Evolutionary conservation across 2,888 invertebrate species (phyloP), one percentile per base, ranked within the genome.

Genomic region (Poecilus cupreus): DNA sequence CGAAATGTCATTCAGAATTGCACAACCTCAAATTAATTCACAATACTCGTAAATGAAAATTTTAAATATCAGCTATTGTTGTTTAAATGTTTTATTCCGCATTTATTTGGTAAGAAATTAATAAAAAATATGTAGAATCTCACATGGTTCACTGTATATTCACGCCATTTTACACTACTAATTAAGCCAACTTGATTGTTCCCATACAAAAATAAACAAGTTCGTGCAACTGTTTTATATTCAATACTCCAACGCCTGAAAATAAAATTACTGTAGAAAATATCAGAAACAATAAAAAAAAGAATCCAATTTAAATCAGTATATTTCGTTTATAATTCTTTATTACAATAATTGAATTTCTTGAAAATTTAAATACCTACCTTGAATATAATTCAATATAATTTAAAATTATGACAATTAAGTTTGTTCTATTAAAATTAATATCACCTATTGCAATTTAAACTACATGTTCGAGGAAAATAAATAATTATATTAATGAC

Each of bases 401-500:
- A 16, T 20, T 68, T 37, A 20, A 39, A 18, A 37, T 2, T 24
- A 37, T 68, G 64, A 68, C 64, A 68, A 60, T 26, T 26, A 18
- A 51, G 18, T 51, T 51, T 60, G 18, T 18, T 57, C 10, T 39
- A 70, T 46, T 24, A 72, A 75, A 75, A 75, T 26, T 75, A 75
- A 75, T 75, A 51, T 75, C 74, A 75, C 74, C 49, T 51, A 75
- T 75, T 75, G 75, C 75, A 75, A 75, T 75, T 75, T 75, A 75
- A 75, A 75, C 75, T 75, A 77, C 77, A 57, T 77, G 13, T 11
- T 46, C 46, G 8, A 72, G 43, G 39, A 24, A 46, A 24, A 72
- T 39, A 68, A 43, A 43, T 72, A 46, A 20, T 72, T 70, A 37
- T 68, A 11, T 32, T 68, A 11, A 64, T 64, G 37, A 64, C 10